Conservation (phyloP, 2,888 invertebrate species). For the Ochropacha duplaris region DNA sequence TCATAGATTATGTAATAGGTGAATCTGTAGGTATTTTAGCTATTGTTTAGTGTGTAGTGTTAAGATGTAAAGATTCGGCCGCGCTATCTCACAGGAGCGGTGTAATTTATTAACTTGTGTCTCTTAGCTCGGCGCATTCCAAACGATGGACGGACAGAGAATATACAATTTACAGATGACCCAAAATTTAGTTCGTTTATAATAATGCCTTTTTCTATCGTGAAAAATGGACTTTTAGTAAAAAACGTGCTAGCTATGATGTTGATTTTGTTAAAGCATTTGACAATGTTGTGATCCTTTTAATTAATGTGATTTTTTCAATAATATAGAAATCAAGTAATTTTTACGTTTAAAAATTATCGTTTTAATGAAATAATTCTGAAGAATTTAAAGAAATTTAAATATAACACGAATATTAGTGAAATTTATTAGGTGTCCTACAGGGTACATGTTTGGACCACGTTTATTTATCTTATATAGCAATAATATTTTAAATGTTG, state of each 20-base stretch:
- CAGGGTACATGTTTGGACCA: background rate
- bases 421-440: background rate
- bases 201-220: background rate
- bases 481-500: background rate
- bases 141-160: conserved; percentile 54
- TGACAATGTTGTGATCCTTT: background rate
- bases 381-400: too few relatives aligned
- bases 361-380: too few relatives aligned
- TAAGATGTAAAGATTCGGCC: conserved; percentile 38
- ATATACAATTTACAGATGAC: conserved; percentile 12
- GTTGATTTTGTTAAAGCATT: background rate
- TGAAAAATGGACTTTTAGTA: background rate
- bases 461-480: background rate
- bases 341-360: background rate
- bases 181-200: background rate
- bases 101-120: conserved; percentile 75
- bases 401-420: background rate
- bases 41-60: conserved; percentile 12
- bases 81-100: conserved; percentile 51
- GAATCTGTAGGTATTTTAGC: background rate
- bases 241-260: too few relatives aligned
- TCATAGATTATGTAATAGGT: background rate
- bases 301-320: background rate
- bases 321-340: too few relatives aligned
- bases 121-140: conserved; percentile 73